Base-by-base conservation (phyloP, 2,888 invertebrate genomes). In the Sympetrum striolatum region DNA sequence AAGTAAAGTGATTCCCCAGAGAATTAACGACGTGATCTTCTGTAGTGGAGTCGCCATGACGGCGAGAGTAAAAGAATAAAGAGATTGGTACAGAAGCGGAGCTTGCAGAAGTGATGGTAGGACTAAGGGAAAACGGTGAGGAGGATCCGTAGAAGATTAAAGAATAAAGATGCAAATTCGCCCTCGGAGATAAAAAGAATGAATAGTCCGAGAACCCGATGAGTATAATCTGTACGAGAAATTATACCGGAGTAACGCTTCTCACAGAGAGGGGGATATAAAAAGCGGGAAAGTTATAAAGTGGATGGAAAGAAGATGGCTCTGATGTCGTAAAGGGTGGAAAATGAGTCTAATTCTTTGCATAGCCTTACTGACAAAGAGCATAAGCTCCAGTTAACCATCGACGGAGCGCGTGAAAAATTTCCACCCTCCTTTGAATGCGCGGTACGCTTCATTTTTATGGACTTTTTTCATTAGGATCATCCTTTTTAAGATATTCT, bases 91-190 rank as follows among this genome's bases (percentile, higher is more conserved):
- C 5, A n/a, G 64, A 25, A 64, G 64, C n/a, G 64, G 12, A 64
- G 22, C 64, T 64, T 5, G 64, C 64, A 22, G 22, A 14, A 64
- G 64, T 0, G 64, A 22, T 8, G 3, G 22, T 48, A 35, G 58
- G 82, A 0, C 18, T n/a, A 31, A 37, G 37, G 37, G n/a, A 37
- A n/a, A 60, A 31, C 12, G 37, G 60, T 37, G 60, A 12, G 6
- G 25, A 31, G 60, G 60, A 37, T 31, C 37, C 58, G 22, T 60
- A 10, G 73, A 37, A 60, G 86, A 64, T 60, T 60, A 86, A 58
- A 82, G 82, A 82, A 82, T 82, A 82, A 82, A 86, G 86, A 86
- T 86, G 86, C 86, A 86, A 86, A 82, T 82, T 82, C 58, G 58
- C 31, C 22, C 35, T 25, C 35, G 64, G 37, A 86, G 86, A 86